phyloP scores from a whole-genome alignment of 2,888 invertebrate genomes.

The Diarsia brunnea region DNA sequence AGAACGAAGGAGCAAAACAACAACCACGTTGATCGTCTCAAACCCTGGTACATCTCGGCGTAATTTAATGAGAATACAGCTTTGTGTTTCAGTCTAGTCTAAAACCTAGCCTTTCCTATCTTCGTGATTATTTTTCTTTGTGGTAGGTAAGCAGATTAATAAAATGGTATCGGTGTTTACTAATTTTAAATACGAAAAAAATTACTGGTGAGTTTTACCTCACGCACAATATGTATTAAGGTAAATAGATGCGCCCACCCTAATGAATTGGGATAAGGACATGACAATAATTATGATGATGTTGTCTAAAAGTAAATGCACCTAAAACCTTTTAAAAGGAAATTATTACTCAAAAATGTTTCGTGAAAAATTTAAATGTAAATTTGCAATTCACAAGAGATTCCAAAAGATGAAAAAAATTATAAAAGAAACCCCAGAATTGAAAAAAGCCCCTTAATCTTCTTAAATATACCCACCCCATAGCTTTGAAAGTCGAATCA shows the following conservation, averaged over 20 bases:
- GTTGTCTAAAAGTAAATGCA: not conserved
- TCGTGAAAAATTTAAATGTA: not conserved
- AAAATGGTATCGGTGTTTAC: not conserved
- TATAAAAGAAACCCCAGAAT: not conserved
- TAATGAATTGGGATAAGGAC: too few relatives aligned
- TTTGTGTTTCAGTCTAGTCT: conserved; percentile 21
- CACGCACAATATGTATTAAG: not conserved
- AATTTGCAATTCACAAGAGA: not conserved
- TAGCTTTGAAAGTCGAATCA: conserved; percentile 35
- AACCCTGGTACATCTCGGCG: conserved; percentile 1
- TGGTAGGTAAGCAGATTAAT: conserved; percentile 1
- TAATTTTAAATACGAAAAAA: not conserved
- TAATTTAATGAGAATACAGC: conserved; percentile 32
- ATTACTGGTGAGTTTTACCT: not conserved
- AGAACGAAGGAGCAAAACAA: conserved; percentile 8
- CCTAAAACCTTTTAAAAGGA: not conserved
- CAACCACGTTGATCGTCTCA: not conserved
- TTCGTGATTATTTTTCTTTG: conserved; percentile 9
- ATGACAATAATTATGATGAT: too few relatives aligned
- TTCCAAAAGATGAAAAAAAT: not conserved
- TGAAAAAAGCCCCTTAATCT: not conserved
- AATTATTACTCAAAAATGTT: not conserved
- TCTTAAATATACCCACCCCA: not conserved
- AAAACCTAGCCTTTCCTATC: conserved; percentile 16
- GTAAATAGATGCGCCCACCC: not conserved